Evolutionary conservation across 2,888 invertebrate species (phyloP), one percentile per base, ranked within the genome.

Genomic region (Anagyrus pseudococci): DNA sequence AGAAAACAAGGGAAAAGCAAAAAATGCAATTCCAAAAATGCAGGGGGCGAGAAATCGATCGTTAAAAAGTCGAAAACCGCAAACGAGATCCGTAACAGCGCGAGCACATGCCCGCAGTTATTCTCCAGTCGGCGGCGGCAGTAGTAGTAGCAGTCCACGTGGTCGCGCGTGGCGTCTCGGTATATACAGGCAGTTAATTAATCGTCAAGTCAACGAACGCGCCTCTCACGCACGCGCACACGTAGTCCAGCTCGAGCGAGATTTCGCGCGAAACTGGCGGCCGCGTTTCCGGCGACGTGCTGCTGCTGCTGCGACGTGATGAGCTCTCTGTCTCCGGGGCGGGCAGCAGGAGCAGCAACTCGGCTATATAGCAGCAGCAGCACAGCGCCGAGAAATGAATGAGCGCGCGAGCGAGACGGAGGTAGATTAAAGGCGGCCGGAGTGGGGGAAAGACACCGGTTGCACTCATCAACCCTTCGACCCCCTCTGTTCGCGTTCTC

Each of bases 381-480:
- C 41, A 54, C 58, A 55, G 58, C 52, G n/a, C 53, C 61, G 64
- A 50, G 58, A 62, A 62, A 66, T 63, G 66, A 66, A 66, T 63
- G 66, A 55, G 47, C 58, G 41, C 33, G 59, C 23, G 49, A 61
- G 50, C 50, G 64, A 63, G 61, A 54, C 54, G 55, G 55, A 58
- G 43, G 59, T 58, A 67, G 60, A 66, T 66, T 61, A 68, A 65
- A 63, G 67, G 60, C 57, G 58, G 57, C 33, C 22, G 46, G 47
- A 64, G 73, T 71, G 76, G 78, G 78, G 77, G 74, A 74, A 76
- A 77, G 78, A 78, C 78, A 79, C 79, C 78, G 78, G 78, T 79
- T 78, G 77, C 78, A 47, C 78, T 78, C 77, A 79, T 79, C 78
- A 78, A 78, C 77, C 77, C 77, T 76, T 77, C 77, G n/a, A n/a